Evolutionary conservation across 2,797 vertebrate species (phyloP).

Genomic region (Molothrus aeneus): DNA sequence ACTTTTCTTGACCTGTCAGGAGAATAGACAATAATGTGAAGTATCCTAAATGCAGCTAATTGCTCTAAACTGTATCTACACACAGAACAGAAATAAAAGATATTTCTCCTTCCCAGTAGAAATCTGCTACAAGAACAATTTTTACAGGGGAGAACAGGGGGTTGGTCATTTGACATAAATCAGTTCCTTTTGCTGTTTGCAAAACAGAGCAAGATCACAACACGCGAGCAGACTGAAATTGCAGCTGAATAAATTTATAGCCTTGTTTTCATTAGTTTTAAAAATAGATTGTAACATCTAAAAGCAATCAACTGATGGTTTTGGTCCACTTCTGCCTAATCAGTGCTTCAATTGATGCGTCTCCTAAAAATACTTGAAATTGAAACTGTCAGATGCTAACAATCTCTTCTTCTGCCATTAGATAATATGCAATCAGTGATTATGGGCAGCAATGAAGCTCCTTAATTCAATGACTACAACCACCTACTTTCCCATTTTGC

Average conservation of each 20-base stretch:
- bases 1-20: not conserved
- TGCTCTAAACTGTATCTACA: conserved; percentile 18
- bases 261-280: conserved; percentile 30
- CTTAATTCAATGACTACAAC: conserved; percentile 30
- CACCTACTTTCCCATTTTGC: conserved; percentile 36
- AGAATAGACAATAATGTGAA: conserved; percentile 32
- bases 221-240: not conserved
- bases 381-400: conserved; percentile 20
- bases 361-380: conserved; percentile 50
- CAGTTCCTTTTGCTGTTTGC: conserved; percentile 32
- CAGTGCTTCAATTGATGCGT: conserved; percentile 41
- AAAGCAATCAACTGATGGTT: conserved; percentile 50
- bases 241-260: conserved; percentile 22
- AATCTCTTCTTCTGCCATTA: conserved; percentile 43
- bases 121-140: not conserved
- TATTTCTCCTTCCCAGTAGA: not conserved
- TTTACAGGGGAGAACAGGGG: not conserved
- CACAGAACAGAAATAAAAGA: not conserved
- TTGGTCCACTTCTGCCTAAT: conserved; percentile 51
- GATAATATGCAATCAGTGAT: conserved; percentile 58
- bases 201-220: conserved; percentile 33
- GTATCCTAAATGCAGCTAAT: conserved; percentile 20
- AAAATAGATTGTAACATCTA: conserved; percentile 35
- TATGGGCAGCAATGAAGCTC: conserved; percentile 29
- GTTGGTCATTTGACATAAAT: conserved; percentile 15